Conservation (phyloP, 2,113 vertebrate species). For the Cryptomyrus ogoouensis region DNA sequence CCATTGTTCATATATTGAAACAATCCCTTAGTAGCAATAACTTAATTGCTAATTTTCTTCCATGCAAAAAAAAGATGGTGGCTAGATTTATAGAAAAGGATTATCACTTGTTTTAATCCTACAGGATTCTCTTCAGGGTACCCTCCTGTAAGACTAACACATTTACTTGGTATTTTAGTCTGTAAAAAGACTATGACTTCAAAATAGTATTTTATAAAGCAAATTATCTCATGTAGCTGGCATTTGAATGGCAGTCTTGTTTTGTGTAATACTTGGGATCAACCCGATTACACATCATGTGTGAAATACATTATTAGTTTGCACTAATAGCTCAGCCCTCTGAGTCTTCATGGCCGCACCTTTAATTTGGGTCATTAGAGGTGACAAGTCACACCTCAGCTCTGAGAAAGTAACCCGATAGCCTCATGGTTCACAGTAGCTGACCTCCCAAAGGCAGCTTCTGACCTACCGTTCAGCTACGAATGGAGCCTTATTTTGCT, state of each 20-base stretch:
- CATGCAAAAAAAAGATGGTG: background rate
- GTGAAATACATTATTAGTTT: conserved; percentile 49
- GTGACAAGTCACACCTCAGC: conserved; percentile 54
- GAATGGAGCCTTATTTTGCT: background rate
- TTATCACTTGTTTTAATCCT: background rate
- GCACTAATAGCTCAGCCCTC: conserved; percentile 53
- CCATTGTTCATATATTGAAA: background rate
- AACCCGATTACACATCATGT: conserved; percentile 49
- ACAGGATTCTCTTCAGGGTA: background rate
- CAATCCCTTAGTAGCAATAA: background rate
- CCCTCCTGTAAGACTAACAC: background rate
- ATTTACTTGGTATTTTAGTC: background rate
- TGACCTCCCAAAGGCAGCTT: background rate
- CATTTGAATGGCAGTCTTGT: conserved; percentile 25
- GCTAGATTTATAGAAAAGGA: background rate
- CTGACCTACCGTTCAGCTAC: background rate
- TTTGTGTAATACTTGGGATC: conserved; percentile 48
- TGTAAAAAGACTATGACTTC: background rate
- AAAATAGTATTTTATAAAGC: background rate
- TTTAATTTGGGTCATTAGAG: conserved; percentile 24
- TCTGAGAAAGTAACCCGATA: conserved; percentile 45
- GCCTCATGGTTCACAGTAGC: background rate
- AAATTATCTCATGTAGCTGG: background rate
- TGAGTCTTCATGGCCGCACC: conserved; percentile 20
- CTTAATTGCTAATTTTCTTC: background rate